These are phyloP conservation scores for Clamator glandarius DNA, from an alignment of 2,797 vertebrate genomes.

Conservation along the genomic window DNA sequence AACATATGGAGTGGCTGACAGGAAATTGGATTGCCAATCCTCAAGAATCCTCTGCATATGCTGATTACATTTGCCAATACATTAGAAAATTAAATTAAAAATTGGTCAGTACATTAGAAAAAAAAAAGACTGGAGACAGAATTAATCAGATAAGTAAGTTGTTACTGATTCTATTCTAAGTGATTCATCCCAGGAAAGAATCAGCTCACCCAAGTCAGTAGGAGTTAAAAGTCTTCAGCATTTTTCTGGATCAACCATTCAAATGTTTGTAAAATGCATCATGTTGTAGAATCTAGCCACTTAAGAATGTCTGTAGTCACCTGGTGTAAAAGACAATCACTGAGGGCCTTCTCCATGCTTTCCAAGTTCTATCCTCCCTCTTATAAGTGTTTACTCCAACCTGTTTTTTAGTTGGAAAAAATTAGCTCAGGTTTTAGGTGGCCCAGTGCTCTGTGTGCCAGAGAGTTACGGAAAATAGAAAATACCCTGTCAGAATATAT, in stretches of 20 bases:
- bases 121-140: not conserved
- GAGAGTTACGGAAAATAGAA: not conserved
- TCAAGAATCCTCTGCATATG: not conserved
- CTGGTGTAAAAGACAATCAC: not conserved
- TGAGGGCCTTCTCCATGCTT: not conserved
- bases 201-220: not conserved
- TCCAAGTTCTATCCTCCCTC: not conserved
- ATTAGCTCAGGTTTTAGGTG: not conserved
- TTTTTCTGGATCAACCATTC: not conserved
- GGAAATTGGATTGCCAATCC: not conserved
- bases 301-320: not conserved
- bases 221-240: not conserved
- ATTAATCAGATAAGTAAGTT: not conserved
- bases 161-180: not conserved
- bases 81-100: conserved; percentile 22
- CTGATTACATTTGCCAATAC: not conserved
- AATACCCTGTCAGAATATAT: not conserved
- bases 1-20: not conserved
- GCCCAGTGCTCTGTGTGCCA: not conserved
- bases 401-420: not conserved
- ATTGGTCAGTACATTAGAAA: not conserved
- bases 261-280: not conserved
- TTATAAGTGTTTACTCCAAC: not conserved
- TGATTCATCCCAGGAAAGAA: not conserved
- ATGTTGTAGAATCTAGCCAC: not conserved